Percentiles rank a stretch among this genome's conserved stretches.
Evolutionary conservation across 2,113 vertebrate genomes (phyloP).

Genomic region (Pyrgilauda ruficollis): DNA sequence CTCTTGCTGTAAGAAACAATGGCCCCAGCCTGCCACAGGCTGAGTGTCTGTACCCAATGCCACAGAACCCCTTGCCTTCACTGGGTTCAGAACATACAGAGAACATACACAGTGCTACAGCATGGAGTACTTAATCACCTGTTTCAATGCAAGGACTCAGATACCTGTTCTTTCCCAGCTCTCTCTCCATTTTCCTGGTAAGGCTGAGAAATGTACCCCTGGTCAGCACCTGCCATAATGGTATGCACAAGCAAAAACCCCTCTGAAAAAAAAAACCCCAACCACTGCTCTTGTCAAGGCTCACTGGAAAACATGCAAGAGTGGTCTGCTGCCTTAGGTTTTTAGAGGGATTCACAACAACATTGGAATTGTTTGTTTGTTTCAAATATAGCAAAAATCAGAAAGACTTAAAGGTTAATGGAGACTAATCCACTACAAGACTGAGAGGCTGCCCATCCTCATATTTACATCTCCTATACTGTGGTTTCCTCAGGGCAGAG

Average conservation of each 20-base stretch:
- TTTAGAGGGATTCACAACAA: not conserved
- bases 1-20: not conserved
- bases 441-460: not conserved
- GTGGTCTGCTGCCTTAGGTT: not conserved
- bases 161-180: not conserved
- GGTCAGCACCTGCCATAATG: not conserved
- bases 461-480: not conserved
- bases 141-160: not conserved
- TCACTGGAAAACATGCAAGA: not conserved
- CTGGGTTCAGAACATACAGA: not conserved
- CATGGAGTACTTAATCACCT: fast-evolving
- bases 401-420: not conserved
- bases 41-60: not conserved
- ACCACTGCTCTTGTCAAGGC: not conserved
- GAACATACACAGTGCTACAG: not conserved
- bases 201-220: not conserved
- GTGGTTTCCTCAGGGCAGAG: not conserved
- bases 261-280: not conserved
- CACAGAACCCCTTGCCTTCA: not conserved
- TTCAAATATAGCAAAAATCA: not conserved
- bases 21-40: not conserved
- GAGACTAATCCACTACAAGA: not conserved
- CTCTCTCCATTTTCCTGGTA: not conserved
- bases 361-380: not conserved
- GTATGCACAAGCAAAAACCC: not conserved